Base-by-base conservation (phyloP, 2,113 vertebrate species). In the Heterochromis multidens region DNA sequence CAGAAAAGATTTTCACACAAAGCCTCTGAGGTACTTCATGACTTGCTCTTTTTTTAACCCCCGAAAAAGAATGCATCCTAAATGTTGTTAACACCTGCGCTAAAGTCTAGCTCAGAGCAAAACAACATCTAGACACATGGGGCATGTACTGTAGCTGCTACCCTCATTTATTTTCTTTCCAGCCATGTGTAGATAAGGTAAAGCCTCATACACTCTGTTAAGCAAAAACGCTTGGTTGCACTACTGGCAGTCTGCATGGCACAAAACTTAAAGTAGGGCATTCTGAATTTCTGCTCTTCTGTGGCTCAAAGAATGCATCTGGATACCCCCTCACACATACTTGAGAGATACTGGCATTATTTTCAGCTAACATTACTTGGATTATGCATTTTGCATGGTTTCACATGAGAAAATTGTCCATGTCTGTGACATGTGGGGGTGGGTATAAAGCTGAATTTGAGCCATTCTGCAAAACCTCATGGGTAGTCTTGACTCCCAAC, bases 111-210 rank as follows among this genome's bases (percentile, higher is more conserved):
- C 82, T 65, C 31, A 83, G 54, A 91, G 77, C 80, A 58, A 54
- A 90, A 70, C 67, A 84, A 49, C 85, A 77, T 25, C 29, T 2
- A 63, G 72, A 80, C 60, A 87, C 83, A 84, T 54, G 79, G 80
- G 76, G 59, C 74, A 67, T 79, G 78, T 54, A 62, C 54, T 80
- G 59, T 58, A 72, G 80, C 80, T 82, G 84, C 79, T 54, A 60
- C 80, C 52, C 84, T 87, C 52, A 78, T 89, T 89, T 87, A 83
- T 91, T 88, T 90, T 19, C 90, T 88, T 80, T 82, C 67, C 86
- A 90, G 87, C 76, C 85, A 80, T 89, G 87, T 92, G 86, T 27
- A 87, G 90, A 92, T 92, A 91, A 92, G 93, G 93, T 83, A 87
- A 90, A 87, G 81, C 85, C 80, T 60, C 77, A 58, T 74, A 52